Evolutionary conservation across 2,888 invertebrate species (phyloP).

Genomic region (Patella pellucida): DNA sequence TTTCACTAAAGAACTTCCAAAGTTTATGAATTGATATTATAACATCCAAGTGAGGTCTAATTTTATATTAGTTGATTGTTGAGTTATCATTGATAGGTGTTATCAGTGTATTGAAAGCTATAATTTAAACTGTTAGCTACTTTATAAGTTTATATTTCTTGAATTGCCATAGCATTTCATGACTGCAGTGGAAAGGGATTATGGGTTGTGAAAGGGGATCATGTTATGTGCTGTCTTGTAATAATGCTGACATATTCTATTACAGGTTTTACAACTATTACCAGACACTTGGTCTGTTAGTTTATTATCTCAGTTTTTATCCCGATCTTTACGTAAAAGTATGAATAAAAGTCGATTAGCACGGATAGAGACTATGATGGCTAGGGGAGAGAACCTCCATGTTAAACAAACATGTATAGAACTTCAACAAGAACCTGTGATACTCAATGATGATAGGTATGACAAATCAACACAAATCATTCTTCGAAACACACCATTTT

Average conservation of each 20-base stretch:
- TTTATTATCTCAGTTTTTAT: slow-evolving; percentile 71
- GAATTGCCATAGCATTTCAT: too few relatives aligned
- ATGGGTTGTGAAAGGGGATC: too few relatives aligned
- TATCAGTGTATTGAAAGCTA: too few relatives aligned
- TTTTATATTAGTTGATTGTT: too few relatives aligned
- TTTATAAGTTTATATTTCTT: too few relatives aligned
- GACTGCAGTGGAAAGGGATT: too few relatives aligned
- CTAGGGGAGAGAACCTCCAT: slow-evolving; percentile 70
- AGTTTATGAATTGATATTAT: too few relatives aligned
- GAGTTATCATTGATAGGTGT: too few relatives aligned
- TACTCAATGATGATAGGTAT: slow-evolving; percentile 71
- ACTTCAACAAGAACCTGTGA: slow-evolving; percentile 61
- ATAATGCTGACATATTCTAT: not conserved
- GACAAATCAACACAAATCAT: slow-evolving; percentile 19
- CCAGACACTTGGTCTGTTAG: slow-evolving; percentile 73
- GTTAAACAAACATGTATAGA: slow-evolving; percentile 66
- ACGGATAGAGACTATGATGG: slow-evolving; percentile 70
- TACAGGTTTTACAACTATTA: slow-evolving; percentile 68
- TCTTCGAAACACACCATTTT: not conserved
- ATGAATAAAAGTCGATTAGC: slow-evolving; percentile 68
- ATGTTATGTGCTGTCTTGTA: too few relatives aligned
- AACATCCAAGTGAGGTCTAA: too few relatives aligned
- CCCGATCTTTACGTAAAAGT: slow-evolving; percentile 68
- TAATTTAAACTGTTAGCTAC: too few relatives aligned
- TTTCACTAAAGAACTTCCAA: too few relatives aligned